A percentile compares a stretch with the other conserved stretches of the same genome.
Conservation (phyloP, 1,140 invertebrate species). For the Camponotus floridanus region DNA sequence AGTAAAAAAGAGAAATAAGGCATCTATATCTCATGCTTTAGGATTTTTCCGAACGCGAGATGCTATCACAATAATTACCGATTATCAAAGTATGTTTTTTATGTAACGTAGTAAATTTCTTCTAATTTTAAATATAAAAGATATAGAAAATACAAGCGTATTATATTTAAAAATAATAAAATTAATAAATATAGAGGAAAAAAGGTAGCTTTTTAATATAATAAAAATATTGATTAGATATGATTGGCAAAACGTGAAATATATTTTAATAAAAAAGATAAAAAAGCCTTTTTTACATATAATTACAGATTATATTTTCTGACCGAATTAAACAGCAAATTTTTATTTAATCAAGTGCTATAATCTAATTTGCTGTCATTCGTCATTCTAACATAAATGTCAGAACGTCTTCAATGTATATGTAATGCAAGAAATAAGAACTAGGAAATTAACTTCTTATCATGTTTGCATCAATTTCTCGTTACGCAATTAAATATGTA, state of each 20-base stretch:
- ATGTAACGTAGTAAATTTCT: not conserved
- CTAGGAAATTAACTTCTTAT: not conserved
- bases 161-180: not conserved
- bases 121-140: not conserved
- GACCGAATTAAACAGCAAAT: too few relatives aligned
- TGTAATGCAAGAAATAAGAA: too few relatives aligned
- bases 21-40: not conserved
- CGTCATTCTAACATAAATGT: too few relatives aligned
- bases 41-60: not conserved
- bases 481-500: not conserved
- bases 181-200: not conserved
- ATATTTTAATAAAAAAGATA: too few relatives aligned
- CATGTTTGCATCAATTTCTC: not conserved
- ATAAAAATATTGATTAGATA: not conserved
- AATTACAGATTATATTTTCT: too few relatives aligned
- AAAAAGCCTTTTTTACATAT: too few relatives aligned
- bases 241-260: too few relatives aligned
- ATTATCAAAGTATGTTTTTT: not conserved
- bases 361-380: too few relatives aligned
- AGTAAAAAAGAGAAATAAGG: not conserved
- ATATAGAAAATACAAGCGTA: not conserved
- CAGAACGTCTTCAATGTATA: too few relatives aligned
- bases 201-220: not conserved
- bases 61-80: not conserved
- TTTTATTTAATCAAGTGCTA: too few relatives aligned